A percentile compares a stretch with the other conserved stretches of the same genome.
phyloP scores from a whole-genome alignment of 2,797 vertebrate genomes.

The Cirrhinus molitorella region DNA sequence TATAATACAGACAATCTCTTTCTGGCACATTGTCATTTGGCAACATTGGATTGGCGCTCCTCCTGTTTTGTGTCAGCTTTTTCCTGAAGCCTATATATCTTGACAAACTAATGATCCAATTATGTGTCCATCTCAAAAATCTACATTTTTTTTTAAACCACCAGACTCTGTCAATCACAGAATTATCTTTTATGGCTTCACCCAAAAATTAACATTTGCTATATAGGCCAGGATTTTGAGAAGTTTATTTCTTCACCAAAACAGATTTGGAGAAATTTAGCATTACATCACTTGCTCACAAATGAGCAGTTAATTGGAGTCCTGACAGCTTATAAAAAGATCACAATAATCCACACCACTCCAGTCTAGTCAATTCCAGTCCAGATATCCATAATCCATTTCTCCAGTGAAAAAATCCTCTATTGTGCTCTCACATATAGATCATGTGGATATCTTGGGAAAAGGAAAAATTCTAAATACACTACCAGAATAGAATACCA shows the following conservation, averaged over 20 bases:
- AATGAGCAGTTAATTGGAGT: neutral
- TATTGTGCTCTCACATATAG: neutral
- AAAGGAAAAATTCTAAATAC: too few relatives aligned
- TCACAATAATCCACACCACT: neutral
- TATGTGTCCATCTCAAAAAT: conserved; percentile 12
- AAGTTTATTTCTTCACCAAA: neutral
- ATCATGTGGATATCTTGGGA: neutral
- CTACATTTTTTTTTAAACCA: neutral
- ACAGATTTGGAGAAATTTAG: neutral
- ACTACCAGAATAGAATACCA: too few relatives aligned
- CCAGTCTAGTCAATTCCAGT: neutral
- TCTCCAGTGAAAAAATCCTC: neutral
- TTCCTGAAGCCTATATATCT: neutral
- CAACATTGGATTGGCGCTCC: neutral
- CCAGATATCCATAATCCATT: neutral
- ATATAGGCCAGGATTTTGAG: neutral
- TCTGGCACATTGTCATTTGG: conserved; percentile 32
- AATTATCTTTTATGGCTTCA: neutral
- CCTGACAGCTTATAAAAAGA: neutral
- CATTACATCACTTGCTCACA: neutral
- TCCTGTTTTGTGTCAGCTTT: conserved; percentile 4
- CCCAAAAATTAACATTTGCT: neutral
- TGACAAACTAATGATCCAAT: conserved; percentile 15
- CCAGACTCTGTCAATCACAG: neutral
- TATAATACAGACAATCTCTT: conserved; percentile 12